Evolutionary conservation across 2,113 vertebrate species (phyloP).

Genomic region (Hypocryptadius cinnamomeus): DNA sequence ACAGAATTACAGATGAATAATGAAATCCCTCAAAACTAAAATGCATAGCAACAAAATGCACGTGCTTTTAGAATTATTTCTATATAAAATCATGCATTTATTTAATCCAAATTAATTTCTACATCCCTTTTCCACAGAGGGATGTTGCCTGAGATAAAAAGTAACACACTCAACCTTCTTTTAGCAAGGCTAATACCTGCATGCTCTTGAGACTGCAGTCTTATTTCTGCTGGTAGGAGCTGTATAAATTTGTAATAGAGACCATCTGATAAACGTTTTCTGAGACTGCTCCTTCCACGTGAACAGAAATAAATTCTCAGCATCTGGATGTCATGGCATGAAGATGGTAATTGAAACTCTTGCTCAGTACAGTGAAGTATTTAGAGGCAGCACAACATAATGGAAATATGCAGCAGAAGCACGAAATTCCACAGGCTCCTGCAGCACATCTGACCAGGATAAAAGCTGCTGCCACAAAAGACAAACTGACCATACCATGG

Average conservation of each 20-base stretch:
- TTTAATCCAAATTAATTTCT: not conserved
- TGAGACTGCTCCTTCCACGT: not conserved
- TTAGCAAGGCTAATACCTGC: not conserved
- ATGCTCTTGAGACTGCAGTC: not conserved
- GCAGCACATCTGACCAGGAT: not conserved
- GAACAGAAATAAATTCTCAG: constrained; percentile 18
- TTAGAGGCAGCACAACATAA: not conserved
- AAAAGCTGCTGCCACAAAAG: not conserved
- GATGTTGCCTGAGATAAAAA: not conserved
- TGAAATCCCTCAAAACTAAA: not conserved
- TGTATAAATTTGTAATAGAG: not conserved
- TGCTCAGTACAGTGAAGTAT: not conserved
- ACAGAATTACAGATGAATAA: not conserved
- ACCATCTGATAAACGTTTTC: not conserved
- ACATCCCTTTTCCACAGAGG: not conserved
- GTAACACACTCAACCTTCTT: not conserved
- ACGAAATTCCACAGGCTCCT: not conserved
- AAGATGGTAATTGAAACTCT: not conserved
- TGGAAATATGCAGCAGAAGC: not conserved
- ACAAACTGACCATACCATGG: not conserved
- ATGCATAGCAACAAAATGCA: not conserved
- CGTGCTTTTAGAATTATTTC: not conserved
- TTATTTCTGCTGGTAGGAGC: not conserved
- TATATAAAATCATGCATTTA: not conserved
- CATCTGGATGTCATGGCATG: not conserved